Percentiles rank a stretch among this genome's conserved stretches.
These are phyloP conservation scores for Rhopilema esculentum DNA, from an alignment of 30 jellyfish, hydroid and myxozoan species.

Conservation along the genomic window DNA sequence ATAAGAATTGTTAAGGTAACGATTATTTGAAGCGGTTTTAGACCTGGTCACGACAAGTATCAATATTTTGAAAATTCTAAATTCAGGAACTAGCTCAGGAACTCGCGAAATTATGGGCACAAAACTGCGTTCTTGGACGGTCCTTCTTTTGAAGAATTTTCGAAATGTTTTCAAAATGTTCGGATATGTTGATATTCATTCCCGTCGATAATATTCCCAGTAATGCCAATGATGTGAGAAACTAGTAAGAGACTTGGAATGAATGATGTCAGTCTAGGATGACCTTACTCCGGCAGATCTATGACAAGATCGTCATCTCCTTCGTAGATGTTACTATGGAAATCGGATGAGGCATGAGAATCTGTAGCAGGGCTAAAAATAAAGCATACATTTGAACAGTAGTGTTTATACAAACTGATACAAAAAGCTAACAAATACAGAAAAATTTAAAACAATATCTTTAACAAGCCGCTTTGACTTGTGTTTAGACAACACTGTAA, in stretches of 20 bases:
- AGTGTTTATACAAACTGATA: not conserved
- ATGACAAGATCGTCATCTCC: slow-evolving; percentile 91
- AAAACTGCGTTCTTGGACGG: no score
- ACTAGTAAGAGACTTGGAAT: no score
- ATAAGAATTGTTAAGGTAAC: no score
- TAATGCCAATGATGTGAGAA: not conserved
- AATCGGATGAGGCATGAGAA: slow-evolving; percentile 82
- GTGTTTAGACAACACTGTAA: no score
- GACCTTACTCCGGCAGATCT: slow-evolving; percentile 73
- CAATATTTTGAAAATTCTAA: no score
- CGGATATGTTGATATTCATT: not conserved
- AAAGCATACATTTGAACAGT: not conserved
- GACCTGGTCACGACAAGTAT: no score
- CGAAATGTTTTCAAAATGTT: not conserved
- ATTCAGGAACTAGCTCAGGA: no score
- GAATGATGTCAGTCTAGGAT: not conserved
- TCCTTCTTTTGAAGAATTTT: not conserved
- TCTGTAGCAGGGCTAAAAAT: slow-evolving; percentile 61
- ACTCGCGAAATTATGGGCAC: no score
- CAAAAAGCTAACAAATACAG: no score
- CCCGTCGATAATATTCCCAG: not conserved
- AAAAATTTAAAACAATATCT: no score
- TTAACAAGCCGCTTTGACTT: no score
- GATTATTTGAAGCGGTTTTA: no score
- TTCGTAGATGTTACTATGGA: slow-evolving; percentile 81